Conservation (phyloP, 2,113 vertebrate species). For the Thalassarche chlororhynchos region DNA sequence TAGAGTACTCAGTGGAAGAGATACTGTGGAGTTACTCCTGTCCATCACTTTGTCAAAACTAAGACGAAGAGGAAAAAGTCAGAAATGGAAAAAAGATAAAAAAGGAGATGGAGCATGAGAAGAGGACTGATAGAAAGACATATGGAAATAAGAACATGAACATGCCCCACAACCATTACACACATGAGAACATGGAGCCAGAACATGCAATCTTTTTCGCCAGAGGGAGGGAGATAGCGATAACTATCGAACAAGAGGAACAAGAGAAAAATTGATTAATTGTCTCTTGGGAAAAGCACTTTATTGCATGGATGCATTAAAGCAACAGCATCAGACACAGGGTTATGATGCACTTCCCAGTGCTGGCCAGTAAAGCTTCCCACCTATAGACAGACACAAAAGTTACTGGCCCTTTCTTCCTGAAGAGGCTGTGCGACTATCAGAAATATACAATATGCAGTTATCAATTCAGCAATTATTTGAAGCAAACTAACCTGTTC, state of each 20-base stretch:
- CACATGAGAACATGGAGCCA: fast-evolving
- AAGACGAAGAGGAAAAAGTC: not conserved
- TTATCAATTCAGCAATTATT: not conserved
- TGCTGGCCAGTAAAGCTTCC: not conserved
- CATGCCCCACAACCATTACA: not conserved
- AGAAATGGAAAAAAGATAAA: not conserved
- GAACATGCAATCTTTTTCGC: not conserved
- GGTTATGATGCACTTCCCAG: not conserved
- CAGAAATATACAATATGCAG: not conserved
- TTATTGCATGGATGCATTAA: not conserved
- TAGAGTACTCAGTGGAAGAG: not conserved
- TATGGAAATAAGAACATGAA: not conserved
- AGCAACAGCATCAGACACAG: not conserved
- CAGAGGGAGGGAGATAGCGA: not conserved
- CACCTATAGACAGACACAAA: not conserved
- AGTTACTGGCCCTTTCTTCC: not conserved
- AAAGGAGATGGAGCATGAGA: not conserved
- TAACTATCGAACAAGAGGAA: not conserved
- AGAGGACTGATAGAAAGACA: not conserved
- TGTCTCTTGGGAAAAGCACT: not conserved
- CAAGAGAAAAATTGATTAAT: not conserved
- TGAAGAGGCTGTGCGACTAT: not conserved
- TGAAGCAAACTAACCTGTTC: conserved; percentile 9
- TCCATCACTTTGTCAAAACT: not conserved
- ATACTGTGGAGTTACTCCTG: not conserved